Percentiles rank a stretch among this genome's conserved stretches.
Evolutionary conservation across 2,113 vertebrate genomes (phyloP).

Genomic region (Neofelis nebulosa): DNA sequence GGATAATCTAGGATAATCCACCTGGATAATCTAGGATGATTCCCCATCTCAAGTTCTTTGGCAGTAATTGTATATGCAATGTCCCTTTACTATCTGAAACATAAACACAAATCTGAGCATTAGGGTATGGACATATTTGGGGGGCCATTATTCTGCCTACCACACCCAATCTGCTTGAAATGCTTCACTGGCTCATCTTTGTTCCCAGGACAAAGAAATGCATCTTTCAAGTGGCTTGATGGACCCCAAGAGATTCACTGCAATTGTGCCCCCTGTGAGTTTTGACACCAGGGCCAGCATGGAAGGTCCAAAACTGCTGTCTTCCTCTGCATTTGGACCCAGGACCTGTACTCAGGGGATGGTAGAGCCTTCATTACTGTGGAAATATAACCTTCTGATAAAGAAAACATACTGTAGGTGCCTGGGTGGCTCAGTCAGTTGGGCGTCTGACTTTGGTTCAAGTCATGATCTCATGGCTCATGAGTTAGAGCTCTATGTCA

Average conservation of each 20-base stretch:
- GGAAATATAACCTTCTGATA: neutral
- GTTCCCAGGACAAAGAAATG: neutral
- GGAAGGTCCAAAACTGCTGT: neutral
- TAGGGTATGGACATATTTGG: neutral
- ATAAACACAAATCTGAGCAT: neutral
- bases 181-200: neutral
- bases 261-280: neutral
- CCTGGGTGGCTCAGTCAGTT: too few relatives aligned
- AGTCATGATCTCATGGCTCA: too few relatives aligned
- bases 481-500: too few relatives aligned
- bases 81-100: neutral
- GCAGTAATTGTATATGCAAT: too few relatives aligned
- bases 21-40: neutral
- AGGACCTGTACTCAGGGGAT: neutral
- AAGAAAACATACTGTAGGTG: neutral
- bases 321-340: neutral
- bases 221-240: neutral
- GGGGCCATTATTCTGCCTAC: neutral
- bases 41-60: too few relatives aligned
- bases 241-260: too few relatives aligned
- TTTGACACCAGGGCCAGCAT: neutral
- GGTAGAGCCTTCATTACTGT: neutral
- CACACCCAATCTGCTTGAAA: neutral
- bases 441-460: too few relatives aligned
- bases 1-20: neutral